Base-by-base conservation (phyloP, 2,113 vertebrate genomes). In the Cyanistes caeruleus region DNA sequence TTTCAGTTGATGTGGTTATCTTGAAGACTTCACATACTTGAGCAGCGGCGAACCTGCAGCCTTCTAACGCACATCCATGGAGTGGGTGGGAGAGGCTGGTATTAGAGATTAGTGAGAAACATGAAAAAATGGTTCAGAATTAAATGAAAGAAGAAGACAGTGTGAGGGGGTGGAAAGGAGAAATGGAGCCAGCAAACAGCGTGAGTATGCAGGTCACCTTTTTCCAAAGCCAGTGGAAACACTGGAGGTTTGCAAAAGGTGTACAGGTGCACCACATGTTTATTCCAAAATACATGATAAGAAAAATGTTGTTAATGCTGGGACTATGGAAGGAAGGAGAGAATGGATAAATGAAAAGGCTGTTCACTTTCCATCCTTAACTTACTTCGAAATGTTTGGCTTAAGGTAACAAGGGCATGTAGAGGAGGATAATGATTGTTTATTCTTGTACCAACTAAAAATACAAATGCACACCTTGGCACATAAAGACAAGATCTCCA, bases 1-100 rank as follows among this genome's bases (percentile, higher is more conserved):
- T 91, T 89, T 81, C 65, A 35, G 84, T 78, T 95, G 95, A 84
- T 79, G 70, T 43, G 76, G 69, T 87, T 96, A 70, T 94, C 84
- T 76, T 62, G 78, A 91, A 83, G 65, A 49, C 79, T 88, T 88
- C 81, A 39, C 78, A 18, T 70, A 46, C 79, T 41, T 53, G 33
- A 72, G 33, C 73, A 67, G 52, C 33, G 22, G 55, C 25, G 48
- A 92, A 55, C 41, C 41, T 68, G 39, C 74, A 79, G 28, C 53
- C 69, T 87, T 56, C 89, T 81, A 68, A 86, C 68, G 67, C 60
- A 55, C 41, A 52, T 86, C 64, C 48, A 18, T 23, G 73, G 65
- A 44, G 35, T 70, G 55, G 37, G 49, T 56, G 53, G 75, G 65
- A 89, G 86, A 83, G 51, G 37, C 65, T 91, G 64, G 28, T 86